These are phyloP conservation scores for Tragelaphus buxtoni DNA, from an alignment of 2,113 vertebrate species.

Conservation along the genomic window DNA sequence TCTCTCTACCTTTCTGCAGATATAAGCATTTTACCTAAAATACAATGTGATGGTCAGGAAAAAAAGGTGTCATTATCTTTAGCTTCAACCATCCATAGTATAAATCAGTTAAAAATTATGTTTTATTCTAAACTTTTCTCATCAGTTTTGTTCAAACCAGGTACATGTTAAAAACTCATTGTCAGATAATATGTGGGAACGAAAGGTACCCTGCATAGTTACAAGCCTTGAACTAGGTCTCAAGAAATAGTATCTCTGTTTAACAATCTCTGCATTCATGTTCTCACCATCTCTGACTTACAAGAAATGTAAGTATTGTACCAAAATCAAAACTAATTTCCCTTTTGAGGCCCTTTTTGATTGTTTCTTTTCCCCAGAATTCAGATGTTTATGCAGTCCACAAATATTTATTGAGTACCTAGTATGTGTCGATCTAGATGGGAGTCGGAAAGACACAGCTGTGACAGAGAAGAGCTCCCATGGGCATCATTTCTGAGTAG, in stretches of 20 bases:
- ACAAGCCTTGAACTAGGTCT: background rate
- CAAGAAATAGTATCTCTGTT: background rate
- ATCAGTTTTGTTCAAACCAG: background rate
- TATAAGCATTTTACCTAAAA: background rate
- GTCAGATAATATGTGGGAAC: background rate
- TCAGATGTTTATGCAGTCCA: background rate
- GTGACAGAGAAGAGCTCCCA: background rate
- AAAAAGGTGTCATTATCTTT: background rate
- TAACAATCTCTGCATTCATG: background rate
- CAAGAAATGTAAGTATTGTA: background rate
- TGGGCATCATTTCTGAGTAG: background rate
- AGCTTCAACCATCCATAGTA: background rate
- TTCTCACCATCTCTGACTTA: background rate
- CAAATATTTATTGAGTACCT: background rate
- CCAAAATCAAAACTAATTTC: background rate
- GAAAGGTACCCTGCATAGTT: background rate
- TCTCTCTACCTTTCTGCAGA: background rate
- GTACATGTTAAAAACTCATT: background rate
- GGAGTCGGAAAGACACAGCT: background rate
- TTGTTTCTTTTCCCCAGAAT: background rate
- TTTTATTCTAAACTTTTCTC: background rate
- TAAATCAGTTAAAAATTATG: background rate
- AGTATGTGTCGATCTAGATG: background rate
- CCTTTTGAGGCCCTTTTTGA: background rate
- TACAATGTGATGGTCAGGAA: background rate